Evolutionary conservation across 2,797 vertebrate genomes (phyloP).

Genomic region (Sciaenops ocellatus): DNA sequence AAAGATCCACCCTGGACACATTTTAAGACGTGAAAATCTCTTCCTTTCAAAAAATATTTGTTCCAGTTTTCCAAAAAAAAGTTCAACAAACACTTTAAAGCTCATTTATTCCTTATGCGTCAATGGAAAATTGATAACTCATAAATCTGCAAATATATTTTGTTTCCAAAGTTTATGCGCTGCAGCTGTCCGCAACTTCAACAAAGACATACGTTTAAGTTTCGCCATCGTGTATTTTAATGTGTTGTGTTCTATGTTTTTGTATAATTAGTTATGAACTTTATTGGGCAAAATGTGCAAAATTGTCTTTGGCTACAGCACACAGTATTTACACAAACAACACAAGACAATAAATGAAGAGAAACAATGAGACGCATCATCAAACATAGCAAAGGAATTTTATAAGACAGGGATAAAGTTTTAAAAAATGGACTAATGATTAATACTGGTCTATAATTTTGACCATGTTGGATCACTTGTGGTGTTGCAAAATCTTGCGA

Average conservation of each 20-base stretch:
- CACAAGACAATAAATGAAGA: constrained; percentile 7
- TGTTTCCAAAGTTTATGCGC: constrained; percentile 10
- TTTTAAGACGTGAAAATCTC: background rate
- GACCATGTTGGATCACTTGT: background rate
- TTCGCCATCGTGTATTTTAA: background rate
- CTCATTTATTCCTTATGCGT: background rate
- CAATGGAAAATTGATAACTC: background rate
- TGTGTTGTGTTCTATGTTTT: background rate
- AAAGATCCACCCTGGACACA: background rate
- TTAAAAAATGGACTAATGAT: background rate
- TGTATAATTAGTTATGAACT: background rate
- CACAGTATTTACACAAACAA: background rate
- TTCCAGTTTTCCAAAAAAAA: constrained; percentile 7
- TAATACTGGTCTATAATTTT: background rate
- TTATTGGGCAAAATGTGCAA: constrained; percentile 10
- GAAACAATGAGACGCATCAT: background rate
- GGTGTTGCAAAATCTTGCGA: constrained; percentile 6
- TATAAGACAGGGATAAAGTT: background rate
- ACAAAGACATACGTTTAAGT: background rate
- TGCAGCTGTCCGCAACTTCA: background rate
- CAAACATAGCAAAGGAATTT: constrained; percentile 6
- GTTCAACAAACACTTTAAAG: background rate
- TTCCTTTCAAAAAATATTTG: background rate
- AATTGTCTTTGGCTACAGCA: background rate
- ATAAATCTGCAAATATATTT: constrained; percentile 21